Percentiles rank a stretch among this genome's conserved stretches.
Conservation (phyloP, 1,140 invertebrate genomes). For the Gonioctena quinquepunctata region DNA sequence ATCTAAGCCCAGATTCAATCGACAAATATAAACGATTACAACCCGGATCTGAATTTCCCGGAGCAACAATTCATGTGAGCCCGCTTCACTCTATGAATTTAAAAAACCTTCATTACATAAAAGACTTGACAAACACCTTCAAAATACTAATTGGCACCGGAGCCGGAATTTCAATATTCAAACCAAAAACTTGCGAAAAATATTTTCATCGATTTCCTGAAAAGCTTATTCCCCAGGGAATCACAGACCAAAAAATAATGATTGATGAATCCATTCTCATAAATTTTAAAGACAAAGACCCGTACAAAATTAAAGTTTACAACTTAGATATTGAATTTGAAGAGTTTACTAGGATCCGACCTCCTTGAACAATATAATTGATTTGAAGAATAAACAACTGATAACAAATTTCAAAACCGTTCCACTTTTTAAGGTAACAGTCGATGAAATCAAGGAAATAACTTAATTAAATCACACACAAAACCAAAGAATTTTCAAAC, state of each 20-base stretch:
- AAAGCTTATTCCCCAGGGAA: conserved; percentile 9
- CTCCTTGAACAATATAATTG: neutral
- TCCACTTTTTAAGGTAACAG: too few species aligned
- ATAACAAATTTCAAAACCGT: too few species aligned
- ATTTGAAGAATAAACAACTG: neutral
- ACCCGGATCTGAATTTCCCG: neutral
- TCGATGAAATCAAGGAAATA: too few species aligned
- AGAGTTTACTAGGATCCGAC: neutral
- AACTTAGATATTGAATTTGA: neutral
- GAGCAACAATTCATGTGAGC: neutral
- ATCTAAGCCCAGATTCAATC: neutral
- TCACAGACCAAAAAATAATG: conserved; percentile 14
- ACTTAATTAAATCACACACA: too few species aligned
- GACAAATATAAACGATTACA: neutral
- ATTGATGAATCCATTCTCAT: conserved; percentile 14
- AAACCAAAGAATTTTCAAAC: neutral
- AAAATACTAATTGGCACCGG: conserved; percentile 26
- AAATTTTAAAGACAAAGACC: neutral
- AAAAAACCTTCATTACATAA: conserved; percentile 27
- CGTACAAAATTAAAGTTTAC: neutral
- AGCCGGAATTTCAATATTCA: conserved; percentile 22
- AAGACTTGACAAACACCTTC: conserved; percentile 11
- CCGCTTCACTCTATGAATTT: neutral
- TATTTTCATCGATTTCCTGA: conserved; percentile 13
- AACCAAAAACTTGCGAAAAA: conserved; percentile 14